These are phyloP conservation scores for Zosterops lateralis DNA, from an alignment of 2,113 vertebrate genomes.

Conservation along the genomic window DNA sequence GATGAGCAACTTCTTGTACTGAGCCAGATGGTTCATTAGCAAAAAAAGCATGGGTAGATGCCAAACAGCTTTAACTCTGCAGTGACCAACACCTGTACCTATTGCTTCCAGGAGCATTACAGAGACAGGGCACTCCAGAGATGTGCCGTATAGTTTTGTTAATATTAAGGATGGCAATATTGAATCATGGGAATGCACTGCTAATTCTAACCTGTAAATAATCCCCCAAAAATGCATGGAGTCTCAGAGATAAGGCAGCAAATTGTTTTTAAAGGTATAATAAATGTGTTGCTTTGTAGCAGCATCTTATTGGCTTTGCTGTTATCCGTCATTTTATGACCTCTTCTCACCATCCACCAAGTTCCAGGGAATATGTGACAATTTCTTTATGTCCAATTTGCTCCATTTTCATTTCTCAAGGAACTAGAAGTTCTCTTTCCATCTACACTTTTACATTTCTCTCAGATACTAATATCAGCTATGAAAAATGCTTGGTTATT, in stretches of 20 bases:
- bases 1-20: not conserved
- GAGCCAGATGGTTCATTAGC: constrained; percentile 9
- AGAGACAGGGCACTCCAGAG: not conserved
- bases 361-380: not conserved
- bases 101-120: not conserved
- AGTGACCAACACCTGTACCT: not conserved
- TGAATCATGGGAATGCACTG: not conserved
- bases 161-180: not conserved
- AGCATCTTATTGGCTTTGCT: not conserved
- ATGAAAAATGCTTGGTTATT: not conserved
- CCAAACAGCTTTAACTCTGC: constrained; percentile 26
- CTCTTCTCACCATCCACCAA: not conserved
- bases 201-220: not conserved
- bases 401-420: not conserved
- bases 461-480: not conserved
- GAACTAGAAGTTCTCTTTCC: not conserved
- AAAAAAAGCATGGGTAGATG: not conserved
- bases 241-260: not conserved
- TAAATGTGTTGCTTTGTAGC: not conserved
- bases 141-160: fast-evolving
- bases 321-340: not conserved
- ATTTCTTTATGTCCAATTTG: not conserved
- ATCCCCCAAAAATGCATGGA: not conserved
- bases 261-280: not conserved
- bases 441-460: not conserved